Evolutionary conservation across 2,113 vertebrate genomes (phyloP), one percentile per base, ranked within the genome.

Genomic region (Rhinoderma darwinii): DNA sequence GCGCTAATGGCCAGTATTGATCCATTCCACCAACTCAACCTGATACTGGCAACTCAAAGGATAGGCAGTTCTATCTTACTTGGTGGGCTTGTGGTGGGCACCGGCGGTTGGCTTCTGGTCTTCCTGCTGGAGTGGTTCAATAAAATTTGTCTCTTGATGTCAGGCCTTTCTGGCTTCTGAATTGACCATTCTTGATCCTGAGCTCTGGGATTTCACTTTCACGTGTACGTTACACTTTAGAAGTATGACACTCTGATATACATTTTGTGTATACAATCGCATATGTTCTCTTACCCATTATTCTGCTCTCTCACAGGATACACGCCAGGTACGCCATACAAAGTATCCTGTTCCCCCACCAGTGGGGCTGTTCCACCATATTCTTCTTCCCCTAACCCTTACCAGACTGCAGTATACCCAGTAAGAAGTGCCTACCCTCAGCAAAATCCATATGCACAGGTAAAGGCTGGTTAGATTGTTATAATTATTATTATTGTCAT

Each of bases 401-500:
- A 99, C 86, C 95, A 93, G 89, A 94, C 97, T 37, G 97, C 97
- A 9, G 94, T 99, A 77, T 99, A 98, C 90, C 97, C 97, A 0
- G 95, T 99, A 92, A 94, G 98, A 96, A 98, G 96, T 95, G 96
- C 96, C 95, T 99, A 98, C 88, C 95, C 96, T 87, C 98, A 99
- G 92, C 98, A 99, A 94, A 99, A 96, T 91, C 97, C 97, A 0
- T 99, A 99, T 56, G 96, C 97, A 92, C 98, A 99, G 97, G 98
- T 98, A 88, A 88, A 75, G 25, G 59, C 9, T 43, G n/a, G 22
- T 39, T 59, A 35, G 25, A 10, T 10, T 47, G 32, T n/a, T n/a
- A n/a, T n/a, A n/a, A n/a, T n/a, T n/a, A n/a, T n/a, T 73, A 39
- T 37, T 37, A 39, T 22, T 73, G 70, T 35, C n/a, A n/a, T n/a